phyloP scores from a whole-genome alignment of 2,113 vertebrate species.

The Petrocephalus microphthalmus region DNA sequence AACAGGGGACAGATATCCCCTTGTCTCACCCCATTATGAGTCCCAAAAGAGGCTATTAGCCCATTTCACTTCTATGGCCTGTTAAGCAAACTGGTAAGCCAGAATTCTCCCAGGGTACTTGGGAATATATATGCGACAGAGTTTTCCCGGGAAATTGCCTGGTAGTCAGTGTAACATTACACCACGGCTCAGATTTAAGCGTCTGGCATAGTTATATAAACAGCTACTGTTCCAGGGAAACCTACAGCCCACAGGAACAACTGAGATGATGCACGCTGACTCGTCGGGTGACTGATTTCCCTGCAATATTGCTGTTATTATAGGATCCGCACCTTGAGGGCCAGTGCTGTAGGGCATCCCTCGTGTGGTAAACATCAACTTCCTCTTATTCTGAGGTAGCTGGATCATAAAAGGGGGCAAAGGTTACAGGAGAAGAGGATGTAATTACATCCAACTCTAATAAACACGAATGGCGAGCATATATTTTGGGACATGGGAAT shows the following conservation, averaged over 20 bases:
- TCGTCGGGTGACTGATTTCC: neutral
- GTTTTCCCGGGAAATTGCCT: neutral
- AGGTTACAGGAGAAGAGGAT: slow-evolving; percentile 5
- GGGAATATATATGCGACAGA: neutral
- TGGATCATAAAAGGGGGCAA: neutral
- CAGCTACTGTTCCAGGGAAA: neutral
- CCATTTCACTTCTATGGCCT: neutral
- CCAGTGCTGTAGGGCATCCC: neutral
- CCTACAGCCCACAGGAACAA: neutral
- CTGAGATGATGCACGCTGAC: neutral
- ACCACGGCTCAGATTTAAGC: neutral
- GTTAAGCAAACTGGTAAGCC: neutral
- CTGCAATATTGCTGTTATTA: neutral
- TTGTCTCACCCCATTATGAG: neutral
- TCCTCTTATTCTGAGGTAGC: neutral
- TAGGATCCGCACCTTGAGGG: neutral
- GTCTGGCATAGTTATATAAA: neutral
- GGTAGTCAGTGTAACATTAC: neutral
- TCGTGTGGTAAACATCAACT: neutral
- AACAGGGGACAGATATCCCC: neutral
- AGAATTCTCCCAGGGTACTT: neutral
- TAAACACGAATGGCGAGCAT: neutral
- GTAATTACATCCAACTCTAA: neutral
- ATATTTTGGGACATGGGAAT: neutral
- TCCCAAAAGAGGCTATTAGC: neutral